Evolutionary conservation across 1,140 invertebrate species (phyloP).

Genomic region (Pseudachorutes palmiensis): DNA sequence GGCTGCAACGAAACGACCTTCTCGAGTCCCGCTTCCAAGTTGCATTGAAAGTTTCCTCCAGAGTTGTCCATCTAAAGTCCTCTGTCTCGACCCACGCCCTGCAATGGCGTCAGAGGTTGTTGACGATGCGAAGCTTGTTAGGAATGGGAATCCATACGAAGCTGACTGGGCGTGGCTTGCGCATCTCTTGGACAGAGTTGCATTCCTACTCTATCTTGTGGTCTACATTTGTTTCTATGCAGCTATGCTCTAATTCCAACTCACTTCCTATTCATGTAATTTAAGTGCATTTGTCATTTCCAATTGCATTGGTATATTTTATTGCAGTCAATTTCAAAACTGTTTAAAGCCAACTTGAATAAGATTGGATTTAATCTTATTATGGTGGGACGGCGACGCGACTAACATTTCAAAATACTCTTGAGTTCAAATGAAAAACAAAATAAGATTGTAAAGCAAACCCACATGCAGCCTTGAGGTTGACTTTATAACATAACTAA

Average conservation of each 20-base stretch:
- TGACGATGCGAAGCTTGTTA: constrained; percentile 31
- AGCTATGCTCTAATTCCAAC: constrained; percentile 34
- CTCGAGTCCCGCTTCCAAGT: constrained; percentile 35
- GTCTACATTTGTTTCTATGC: constrained; percentile 31
- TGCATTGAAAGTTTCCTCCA: constrained; percentile 28
- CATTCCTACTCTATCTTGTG: constrained; percentile 32
- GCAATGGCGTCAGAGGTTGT: neutral
- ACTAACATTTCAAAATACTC: too few relatives aligned
- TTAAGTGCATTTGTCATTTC: too few relatives aligned
- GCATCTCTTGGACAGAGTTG: constrained; percentile 34
- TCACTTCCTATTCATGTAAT: too few relatives aligned
- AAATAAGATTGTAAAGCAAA: too few relatives aligned
- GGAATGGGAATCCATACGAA: constrained; percentile 25
- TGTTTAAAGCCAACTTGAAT: too few relatives aligned
- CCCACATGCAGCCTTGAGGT: too few relatives aligned
- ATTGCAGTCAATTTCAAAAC: too few relatives aligned
- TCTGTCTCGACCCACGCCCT: constrained; percentile 36
- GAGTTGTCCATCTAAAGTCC: constrained; percentile 28
- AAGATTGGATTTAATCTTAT: too few relatives aligned
- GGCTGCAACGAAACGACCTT: constrained; percentile 31
- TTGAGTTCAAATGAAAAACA: too few relatives aligned
- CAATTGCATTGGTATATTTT: too few relatives aligned
- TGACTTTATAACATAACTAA: too few relatives aligned
- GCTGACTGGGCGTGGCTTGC: constrained; percentile 37
- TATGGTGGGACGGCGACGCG: too few relatives aligned